Evolutionary conservation across 2,113 vertebrate species (phyloP).

Genomic region (Trinectes maculatus): DNA sequence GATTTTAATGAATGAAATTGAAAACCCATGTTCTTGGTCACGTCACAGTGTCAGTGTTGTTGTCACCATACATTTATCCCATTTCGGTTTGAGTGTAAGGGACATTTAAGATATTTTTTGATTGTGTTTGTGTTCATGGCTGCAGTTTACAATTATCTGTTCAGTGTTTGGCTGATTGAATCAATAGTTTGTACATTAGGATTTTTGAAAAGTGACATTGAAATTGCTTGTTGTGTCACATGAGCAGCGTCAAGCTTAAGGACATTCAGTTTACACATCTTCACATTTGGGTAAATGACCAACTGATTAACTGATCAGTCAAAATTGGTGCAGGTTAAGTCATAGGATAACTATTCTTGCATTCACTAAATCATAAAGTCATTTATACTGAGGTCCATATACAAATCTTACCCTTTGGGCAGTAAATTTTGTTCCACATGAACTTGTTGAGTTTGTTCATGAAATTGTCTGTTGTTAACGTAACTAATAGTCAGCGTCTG

Average conservation of each 20-base stretch:
- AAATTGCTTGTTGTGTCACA: neutral
- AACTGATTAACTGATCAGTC: neutral
- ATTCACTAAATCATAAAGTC: too few relatives aligned
- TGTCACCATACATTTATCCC: neutral
- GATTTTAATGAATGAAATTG: neutral
- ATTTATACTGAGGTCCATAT: too few relatives aligned
- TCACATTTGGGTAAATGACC: neutral
- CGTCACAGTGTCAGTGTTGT: neutral
- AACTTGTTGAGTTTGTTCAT: neutral
- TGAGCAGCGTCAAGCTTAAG: neutral
- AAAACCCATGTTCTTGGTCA: neutral
- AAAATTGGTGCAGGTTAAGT: neutral
- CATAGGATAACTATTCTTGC: too few relatives aligned
- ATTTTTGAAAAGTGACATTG: neutral
- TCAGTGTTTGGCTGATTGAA: too few relatives aligned
- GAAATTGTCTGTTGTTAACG: neutral
- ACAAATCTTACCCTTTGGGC: neutral
- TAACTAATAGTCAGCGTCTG: constrained; percentile 2
- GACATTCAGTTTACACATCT: neutral
- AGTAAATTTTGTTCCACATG: too few relatives aligned
- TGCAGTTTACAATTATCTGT: neutral
- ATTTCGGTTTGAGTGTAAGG: too few relatives aligned
- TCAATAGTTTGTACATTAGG: neutral
- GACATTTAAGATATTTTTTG: neutral
- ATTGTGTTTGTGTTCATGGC: neutral